These are phyloP conservation scores for Bombylius discolor DNA, from an alignment of 2,888 invertebrate genomes.

Conservation along the genomic window DNA sequence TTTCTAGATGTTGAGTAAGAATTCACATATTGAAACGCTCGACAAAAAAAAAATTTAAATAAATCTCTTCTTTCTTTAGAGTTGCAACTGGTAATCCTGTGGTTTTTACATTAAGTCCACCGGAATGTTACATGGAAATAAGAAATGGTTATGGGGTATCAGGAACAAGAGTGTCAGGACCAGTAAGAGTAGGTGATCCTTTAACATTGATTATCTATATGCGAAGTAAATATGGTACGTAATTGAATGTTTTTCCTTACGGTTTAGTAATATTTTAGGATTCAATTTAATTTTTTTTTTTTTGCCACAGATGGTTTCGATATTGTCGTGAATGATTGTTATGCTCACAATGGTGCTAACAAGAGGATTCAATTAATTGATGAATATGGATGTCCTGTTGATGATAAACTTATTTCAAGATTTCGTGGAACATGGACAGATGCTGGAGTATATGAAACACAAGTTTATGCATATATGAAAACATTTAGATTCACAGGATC, in stretches of 20 bases:
- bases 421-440: conserved; percentile 91
- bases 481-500: conserved; percentile 81
- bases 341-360: conserved; percentile 85
- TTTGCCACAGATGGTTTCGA: conserved; percentile 68
- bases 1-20: conserved; percentile 90
- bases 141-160: conserved; percentile 79
- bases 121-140: conserved; percentile 94
- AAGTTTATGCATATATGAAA: conserved; percentile 90
- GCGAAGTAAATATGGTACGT: conserved; percentile 83
- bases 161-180: conserved; percentile 74
- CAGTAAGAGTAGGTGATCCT: conserved; percentile 85
- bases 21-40: background rate
- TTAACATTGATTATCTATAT: conserved; percentile 85
- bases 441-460: conserved; percentile 79
- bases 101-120: conserved; percentile 82
- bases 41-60: background rate
- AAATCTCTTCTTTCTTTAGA: conserved; percentile 36
- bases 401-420: conserved; percentile 81
- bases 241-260: background rate
- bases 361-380: conserved; percentile 86
- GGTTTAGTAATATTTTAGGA: background rate
- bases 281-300: too few species aligned
- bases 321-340: conserved; percentile 88
- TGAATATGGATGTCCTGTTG: conserved; percentile 85
- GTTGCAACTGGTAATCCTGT: conserved; percentile 91